Evolutionary conservation across 2,888 invertebrate genomes (phyloP).

Genomic region (Acrobasis consociella): DNA sequence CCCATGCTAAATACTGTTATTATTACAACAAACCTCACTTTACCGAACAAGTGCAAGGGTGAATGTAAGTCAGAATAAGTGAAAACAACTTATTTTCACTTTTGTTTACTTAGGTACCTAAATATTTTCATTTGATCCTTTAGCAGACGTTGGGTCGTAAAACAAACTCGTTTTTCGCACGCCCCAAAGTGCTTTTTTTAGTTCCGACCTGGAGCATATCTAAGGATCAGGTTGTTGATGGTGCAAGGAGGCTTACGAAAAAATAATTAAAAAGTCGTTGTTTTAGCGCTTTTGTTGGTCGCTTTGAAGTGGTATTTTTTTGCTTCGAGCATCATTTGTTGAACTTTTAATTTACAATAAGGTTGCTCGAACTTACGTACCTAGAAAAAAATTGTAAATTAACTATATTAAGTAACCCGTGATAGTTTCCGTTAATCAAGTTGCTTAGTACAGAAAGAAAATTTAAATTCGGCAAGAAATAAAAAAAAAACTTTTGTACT

Average conservation of each 20-base stretch:
- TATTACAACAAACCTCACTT: not conserved
- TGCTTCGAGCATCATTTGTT: not conserved
- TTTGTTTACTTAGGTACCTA: slow-evolving; percentile 47
- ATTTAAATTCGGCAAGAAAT: too few relatives aligned
- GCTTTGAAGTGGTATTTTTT: slow-evolving; percentile 1
- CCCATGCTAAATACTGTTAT: too few relatives aligned
- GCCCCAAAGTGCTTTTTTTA: slow-evolving; percentile 27
- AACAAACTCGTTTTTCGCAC: slow-evolving; percentile 33
- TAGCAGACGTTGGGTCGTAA: slow-evolving; percentile 31
- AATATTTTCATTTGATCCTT: slow-evolving; percentile 47
- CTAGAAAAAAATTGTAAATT: too few relatives aligned
- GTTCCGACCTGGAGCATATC: slow-evolving; percentile 2
- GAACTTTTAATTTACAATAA: not conserved
- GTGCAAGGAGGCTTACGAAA: slow-evolving; percentile 4
- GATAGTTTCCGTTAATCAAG: too few relatives aligned
- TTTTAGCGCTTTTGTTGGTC: slow-evolving; percentile 14
- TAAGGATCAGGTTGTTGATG: slow-evolving; percentile 10
- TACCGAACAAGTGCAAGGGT: not conserved
- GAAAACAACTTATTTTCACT: slow-evolving; percentile 44
- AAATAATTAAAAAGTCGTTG: slow-evolving; percentile 13
- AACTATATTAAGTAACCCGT: too few relatives aligned
- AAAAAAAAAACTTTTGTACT: too few relatives aligned
- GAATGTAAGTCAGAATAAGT: slow-evolving; percentile 25
- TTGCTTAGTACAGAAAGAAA: too few relatives aligned
- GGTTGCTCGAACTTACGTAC: not conserved